Evolutionary conservation across 1,140 invertebrate species (phyloP).

Genomic region (Drosophila insularis): DNA sequence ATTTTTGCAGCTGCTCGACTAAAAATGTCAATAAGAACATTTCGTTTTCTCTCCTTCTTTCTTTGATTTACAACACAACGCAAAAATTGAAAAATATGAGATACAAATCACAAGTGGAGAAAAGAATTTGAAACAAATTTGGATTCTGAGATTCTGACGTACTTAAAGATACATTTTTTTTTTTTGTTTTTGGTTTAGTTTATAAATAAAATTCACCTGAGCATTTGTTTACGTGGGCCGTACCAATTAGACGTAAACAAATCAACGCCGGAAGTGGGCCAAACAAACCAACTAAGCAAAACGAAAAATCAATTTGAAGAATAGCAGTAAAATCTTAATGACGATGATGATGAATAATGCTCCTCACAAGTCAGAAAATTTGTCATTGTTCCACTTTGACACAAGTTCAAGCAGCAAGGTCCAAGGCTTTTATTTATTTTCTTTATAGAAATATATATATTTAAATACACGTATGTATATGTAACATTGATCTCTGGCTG

Average conservation of each 20-base stretch:
- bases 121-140: not conserved
- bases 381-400: slow-evolving; percentile 73
- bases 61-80: not conserved
- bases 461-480: not conserved
- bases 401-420: slow-evolving; percentile 77
- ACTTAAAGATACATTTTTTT: not conserved
- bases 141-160: slow-evolving; percentile 29
- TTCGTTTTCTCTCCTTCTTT: not conserved
- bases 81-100: too few relatives aligned
- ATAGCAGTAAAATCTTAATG: not conserved
- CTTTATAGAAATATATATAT: not conserved
- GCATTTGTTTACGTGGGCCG: slow-evolving; percentile 70
- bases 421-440: slow-evolving; percentile 47
- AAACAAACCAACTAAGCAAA: slow-evolving; percentile 31
- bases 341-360: not conserved
- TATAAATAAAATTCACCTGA: slow-evolving; percentile 70
- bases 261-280: slow-evolving; percentile 69
- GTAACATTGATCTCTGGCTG: slow-evolving; percentile 61
- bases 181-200: not conserved
- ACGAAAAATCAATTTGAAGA: not conserved
- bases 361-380: not conserved
- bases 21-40: slow-evolving; percentile 16
- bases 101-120: slow-evolving; percentile 4
- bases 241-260: slow-evolving; percentile 73
- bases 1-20: slow-evolving; percentile 7